Conservation (phyloP, 1,140 invertebrate species). For the Manduca sexta region DNA sequence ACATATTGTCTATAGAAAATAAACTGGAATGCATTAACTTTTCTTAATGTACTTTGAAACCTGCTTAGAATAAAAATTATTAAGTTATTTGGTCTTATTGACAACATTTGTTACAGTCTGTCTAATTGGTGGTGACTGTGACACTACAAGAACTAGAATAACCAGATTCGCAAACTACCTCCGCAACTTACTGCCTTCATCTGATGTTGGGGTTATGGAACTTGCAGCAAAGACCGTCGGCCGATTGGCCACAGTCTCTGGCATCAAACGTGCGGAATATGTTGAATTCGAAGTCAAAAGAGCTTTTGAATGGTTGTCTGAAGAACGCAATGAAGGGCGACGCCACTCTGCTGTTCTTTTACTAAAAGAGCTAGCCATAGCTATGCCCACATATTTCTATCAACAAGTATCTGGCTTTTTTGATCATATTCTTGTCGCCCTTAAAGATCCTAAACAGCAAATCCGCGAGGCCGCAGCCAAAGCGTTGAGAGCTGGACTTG, state of each 20-base stretch:
- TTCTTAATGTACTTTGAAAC: too few species aligned
- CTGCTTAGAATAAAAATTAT: too few species aligned
- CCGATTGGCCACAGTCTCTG: slow-evolving; percentile 91
- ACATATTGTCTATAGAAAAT: too few species aligned
- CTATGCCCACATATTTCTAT: slow-evolving; percentile 98
- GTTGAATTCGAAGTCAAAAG: slow-evolving; percentile 95
- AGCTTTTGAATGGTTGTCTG: slow-evolving; percentile 94
- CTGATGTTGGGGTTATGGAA: slow-evolving; percentile 95
- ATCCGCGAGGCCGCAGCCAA: slow-evolving; percentile 95
- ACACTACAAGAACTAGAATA: slow-evolving; percentile 91
- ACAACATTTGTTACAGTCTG: slow-evolving; percentile 81
- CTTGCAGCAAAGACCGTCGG: slow-evolving; percentile 96
- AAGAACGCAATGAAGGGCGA: slow-evolving; percentile 91
- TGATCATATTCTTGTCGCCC: slow-evolving; percentile 94
- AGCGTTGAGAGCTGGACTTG: slow-evolving; percentile 92
- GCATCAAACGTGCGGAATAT: slow-evolving; percentile 94
- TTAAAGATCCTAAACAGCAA: slow-evolving; percentile 93
- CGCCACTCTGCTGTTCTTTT: slow-evolving; percentile 94
- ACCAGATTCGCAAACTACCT: slow-evolving; percentile 95
- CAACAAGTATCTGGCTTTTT: slow-evolving; percentile 98
- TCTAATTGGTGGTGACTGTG: slow-evolving; percentile 92
- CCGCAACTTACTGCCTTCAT: slow-evolving; percentile 90
- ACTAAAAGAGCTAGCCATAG: slow-evolving; percentile 93
- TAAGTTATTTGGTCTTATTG: too few species aligned
- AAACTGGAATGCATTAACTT: too few species aligned